Evolutionary conservation across 2,113 vertebrate species (phyloP).

Genomic region (Indri indri): DNA sequence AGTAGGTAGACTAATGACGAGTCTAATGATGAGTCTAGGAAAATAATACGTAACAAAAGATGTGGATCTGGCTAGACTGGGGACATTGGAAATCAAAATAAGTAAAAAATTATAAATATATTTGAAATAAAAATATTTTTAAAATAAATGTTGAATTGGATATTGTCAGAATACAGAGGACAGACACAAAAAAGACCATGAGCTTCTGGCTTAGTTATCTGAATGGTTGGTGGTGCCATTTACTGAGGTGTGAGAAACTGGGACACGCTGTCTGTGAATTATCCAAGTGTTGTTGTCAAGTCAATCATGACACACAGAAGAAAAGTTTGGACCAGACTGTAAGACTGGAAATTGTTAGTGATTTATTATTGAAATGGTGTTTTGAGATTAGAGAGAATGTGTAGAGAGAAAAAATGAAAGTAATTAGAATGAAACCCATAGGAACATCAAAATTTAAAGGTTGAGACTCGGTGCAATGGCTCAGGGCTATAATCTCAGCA

Average conservation of each 20-base stretch:
- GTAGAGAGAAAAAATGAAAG: neutral
- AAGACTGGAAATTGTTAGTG: neutral
- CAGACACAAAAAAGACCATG: neutral
- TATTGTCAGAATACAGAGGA: neutral
- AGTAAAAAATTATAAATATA: neutral
- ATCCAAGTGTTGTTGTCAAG: neutral
- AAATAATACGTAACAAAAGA: neutral
- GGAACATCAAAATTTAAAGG: neutral
- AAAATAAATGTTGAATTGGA: neutral
- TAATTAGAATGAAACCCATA: neutral
- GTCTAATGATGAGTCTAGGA: neutral
- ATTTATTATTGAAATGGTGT: neutral
- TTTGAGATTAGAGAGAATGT: neutral
- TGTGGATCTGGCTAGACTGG: neutral
- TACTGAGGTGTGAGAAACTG: neutral
- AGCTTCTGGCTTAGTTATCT: neutral
- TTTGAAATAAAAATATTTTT: neutral
- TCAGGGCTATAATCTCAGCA: no score
- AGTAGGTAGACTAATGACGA: neutral
- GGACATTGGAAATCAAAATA: neutral
- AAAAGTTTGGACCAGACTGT: neutral
- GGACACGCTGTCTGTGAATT: neutral
- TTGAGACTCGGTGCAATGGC: neutral
- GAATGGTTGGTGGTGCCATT: neutral
- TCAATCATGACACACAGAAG: neutral